Evolutionary conservation across 2,888 invertebrate genomes (phyloP).

Genomic region (Itoplectis maculator): DNA sequence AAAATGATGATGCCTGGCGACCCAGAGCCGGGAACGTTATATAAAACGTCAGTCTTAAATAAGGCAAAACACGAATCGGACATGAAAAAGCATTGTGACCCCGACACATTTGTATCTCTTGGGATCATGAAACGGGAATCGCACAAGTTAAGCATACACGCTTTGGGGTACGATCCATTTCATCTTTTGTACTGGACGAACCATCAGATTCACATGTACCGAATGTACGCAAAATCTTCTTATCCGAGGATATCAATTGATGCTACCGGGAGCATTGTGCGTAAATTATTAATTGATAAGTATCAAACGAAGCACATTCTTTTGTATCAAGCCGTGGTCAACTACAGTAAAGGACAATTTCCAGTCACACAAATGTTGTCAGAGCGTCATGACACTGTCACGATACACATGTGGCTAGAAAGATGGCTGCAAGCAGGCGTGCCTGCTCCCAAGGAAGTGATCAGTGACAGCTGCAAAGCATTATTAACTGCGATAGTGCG

Average conservation of each 20-base stretch:
- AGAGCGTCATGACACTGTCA: slow-evolving; percentile 2
- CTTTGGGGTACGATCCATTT: slow-evolving; percentile 14
- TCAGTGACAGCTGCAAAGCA: slow-evolving; percentile 8
- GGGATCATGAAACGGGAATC: slow-evolving; percentile 3
- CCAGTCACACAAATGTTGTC: slow-evolving; percentile 17
- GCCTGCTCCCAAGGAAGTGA: slow-evolving; percentile 7
- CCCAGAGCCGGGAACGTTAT: slow-evolving; percentile 21
- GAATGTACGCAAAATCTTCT: slow-evolving; percentile 8
- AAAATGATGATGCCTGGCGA: slow-evolving; percentile 18
- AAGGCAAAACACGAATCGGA: slow-evolving; percentile 13
- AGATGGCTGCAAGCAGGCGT: slow-evolving; percentile 14
- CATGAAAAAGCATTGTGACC: slow-evolving; percentile 7
- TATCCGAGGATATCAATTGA: slow-evolving; percentile 11
- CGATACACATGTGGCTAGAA: slow-evolving; percentile 24
- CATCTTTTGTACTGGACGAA: slow-evolving; percentile 18
- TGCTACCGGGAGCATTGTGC: slow-evolving; percentile 16
- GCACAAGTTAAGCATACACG: background rate
- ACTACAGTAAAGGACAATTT: slow-evolving; percentile 20
- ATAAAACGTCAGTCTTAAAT: slow-evolving; percentile 14
- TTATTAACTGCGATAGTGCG: slow-evolving; percentile 12
- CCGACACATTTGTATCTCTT: slow-evolving; percentile 17
- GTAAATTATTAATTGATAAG: background rate
- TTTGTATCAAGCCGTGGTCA: slow-evolving; percentile 23
- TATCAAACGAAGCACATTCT: slow-evolving; percentile 13
- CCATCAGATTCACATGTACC: slow-evolving; percentile 19